These are phyloP conservation scores for Acleris cristana DNA, from an alignment of 2,888 invertebrate genomes.

Conservation along the genomic window DNA sequence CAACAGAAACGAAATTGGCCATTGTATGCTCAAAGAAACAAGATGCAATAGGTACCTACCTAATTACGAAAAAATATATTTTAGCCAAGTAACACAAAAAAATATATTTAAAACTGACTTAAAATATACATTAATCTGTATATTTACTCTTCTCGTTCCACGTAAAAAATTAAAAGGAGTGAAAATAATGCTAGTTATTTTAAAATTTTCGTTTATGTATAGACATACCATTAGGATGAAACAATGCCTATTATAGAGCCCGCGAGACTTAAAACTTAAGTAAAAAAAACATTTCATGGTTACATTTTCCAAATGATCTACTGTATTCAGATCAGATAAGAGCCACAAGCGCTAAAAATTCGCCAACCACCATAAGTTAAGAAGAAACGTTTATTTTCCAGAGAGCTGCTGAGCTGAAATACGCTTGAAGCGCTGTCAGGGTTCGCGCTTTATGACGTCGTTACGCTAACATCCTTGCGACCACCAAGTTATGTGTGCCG, in stretches of 20 bases:
- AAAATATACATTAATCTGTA: conserved; percentile 80
- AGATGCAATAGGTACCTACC: no score
- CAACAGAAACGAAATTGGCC: no score
- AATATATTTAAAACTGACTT: conserved; percentile 62
- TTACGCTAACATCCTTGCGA: conserved; percentile 58
- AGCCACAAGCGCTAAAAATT: conserved; percentile 10
- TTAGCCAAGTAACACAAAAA: conserved; percentile 40
- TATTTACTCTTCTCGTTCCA: conserved; percentile 76
- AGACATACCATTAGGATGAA: no score
- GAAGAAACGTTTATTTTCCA: conserved; percentile 15
- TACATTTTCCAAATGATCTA: background rate
- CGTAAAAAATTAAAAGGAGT: conserved; percentile 75
- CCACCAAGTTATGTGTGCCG: conserved; percentile 11
- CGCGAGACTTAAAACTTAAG: background rate
- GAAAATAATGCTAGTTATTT: conserved; percentile 82
- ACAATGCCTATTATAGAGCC: no score
- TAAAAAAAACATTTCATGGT: background rate
- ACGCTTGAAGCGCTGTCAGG: conserved; percentile 46
- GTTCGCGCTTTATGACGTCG: conserved; percentile 68
- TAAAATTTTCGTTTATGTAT: conserved; percentile 55
- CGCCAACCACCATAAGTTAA: conserved; percentile 8
- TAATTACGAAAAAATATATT: no score
- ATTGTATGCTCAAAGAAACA: no score
- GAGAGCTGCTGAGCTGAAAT: conserved; percentile 25
- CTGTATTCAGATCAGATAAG: conserved; percentile 11